These are phyloP conservation scores for Promerops cafer DNA, from an alignment of 2,113 vertebrate species.

Conservation along the genomic window DNA sequence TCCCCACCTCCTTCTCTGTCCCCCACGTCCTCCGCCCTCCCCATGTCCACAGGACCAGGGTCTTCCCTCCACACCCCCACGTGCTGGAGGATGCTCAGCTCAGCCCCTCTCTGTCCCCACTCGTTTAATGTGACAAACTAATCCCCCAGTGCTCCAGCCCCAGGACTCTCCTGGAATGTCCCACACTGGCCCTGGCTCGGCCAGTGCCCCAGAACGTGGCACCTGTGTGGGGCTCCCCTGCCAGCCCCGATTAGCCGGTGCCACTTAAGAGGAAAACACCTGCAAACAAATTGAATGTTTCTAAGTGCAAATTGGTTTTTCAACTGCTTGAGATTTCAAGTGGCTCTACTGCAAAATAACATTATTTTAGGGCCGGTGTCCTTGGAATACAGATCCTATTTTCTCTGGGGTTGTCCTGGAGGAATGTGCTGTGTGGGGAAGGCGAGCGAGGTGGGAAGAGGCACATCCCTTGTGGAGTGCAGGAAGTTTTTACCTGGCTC, in stretches of 20 bases:
- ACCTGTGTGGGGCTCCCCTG: background rate
- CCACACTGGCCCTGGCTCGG: background rate
- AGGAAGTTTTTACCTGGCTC: background rate
- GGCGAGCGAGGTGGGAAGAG: background rate
- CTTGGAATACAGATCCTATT: background rate
- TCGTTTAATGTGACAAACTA: background rate
- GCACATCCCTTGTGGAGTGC: background rate
- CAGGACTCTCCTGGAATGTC: background rate
- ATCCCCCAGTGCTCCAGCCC: background rate
- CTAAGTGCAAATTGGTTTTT: constrained; percentile 63
- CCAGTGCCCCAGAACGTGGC: background rate
- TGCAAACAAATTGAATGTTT: constrained; percentile 56
- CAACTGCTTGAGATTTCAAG: constrained; percentile 53
- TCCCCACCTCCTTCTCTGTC: background rate
- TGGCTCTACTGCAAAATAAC: constrained; percentile 28
- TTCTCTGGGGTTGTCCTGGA: background rate
- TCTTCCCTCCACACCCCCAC: fast-evolving
- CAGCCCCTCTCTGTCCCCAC: background rate
- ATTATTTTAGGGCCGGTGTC: background rate
- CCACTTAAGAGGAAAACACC: constrained; percentile 39
- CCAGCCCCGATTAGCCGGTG: background rate
- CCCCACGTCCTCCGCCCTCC: fast-evolving
- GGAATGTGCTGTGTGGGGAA: background rate
- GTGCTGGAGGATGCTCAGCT: background rate
- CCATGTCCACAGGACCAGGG: fast-evolving